Base-by-base conservation (phyloP, 2,888 invertebrate genomes). In the Spodoptera picta region DNA sequence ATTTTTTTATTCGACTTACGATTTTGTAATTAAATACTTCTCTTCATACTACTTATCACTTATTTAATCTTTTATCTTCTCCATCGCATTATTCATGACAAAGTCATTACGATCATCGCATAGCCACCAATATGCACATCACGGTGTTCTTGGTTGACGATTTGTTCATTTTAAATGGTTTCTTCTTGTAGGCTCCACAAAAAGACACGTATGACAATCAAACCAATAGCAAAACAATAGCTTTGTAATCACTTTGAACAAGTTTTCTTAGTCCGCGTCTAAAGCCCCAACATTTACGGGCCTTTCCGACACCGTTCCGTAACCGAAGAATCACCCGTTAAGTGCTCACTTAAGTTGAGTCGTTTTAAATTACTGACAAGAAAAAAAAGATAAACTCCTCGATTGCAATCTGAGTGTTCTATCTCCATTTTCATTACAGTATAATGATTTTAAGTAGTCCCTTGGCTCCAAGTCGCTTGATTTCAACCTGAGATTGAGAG, bases 281-380 rank as follows among this genome's bases (percentile, higher is more conserved):
- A 80, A 80, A 53, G 49, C 48, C n/a, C 12, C 23, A 52, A 57
- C 69, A 61, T 63, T 66, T 67, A 74, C 65, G 65, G 56, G 79
- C 52, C 46, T 51, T 50, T 60, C 57, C 63, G 64, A 74, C 79
- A 79, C 78, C 75, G 77, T 65, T 69, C 69, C 63, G 86, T 84
- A 85, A 85, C 86, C 79, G 81, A 84, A 89, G 84, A 83, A 84
- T 83, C 80, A 89, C 87, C 87, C 87, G 87, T 87, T 89, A 85
- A 87, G 88, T 86, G 87, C 88, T 87, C 90, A 88, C 90, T 91
- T 88, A 86, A 86, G 85, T 83, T 73, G 81, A 86, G 83, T 83
- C 86, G 85, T 83, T 85, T 91, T 85, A 88, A 90, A 90, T 91
- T 91, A 90, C 90, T 69, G 66, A 69, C 61, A 66, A 68, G 75